Evolutionary conservation across 2,888 invertebrate species (phyloP).

Genomic region (Harmothoe impar): DNA sequence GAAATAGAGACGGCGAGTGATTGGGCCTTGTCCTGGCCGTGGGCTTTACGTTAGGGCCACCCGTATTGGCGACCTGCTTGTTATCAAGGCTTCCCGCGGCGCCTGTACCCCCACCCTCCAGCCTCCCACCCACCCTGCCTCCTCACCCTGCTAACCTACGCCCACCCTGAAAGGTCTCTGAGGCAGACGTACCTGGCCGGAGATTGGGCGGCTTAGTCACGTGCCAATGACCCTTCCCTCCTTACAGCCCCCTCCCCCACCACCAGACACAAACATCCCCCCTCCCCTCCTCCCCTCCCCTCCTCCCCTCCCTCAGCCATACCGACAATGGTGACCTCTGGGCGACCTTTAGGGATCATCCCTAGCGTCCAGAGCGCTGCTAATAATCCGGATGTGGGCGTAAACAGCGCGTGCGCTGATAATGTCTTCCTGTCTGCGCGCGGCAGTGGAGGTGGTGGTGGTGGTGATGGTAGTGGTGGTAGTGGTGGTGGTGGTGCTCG

Average conservation of each 20-base stretch:
- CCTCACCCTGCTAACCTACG: neutral
- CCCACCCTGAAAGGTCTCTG: constrained; percentile 5
- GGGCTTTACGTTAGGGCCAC: constrained; percentile 23
- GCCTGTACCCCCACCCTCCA: neutral
- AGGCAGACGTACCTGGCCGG: neutral
- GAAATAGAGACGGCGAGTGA: constrained; percentile 43
- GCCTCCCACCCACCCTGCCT: neutral
- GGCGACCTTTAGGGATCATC: constrained; percentile 46
- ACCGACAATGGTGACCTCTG: neutral
- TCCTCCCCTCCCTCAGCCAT: neutral
- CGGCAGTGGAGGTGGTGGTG: neutral
- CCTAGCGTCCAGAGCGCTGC: constrained; percentile 19
- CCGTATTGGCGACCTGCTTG: constrained; percentile 4
- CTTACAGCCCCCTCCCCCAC: neutral
- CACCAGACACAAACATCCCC: too few species aligned
- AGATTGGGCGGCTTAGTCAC: neutral
- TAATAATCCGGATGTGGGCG: constrained; percentile 52
- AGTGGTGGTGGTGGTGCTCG: neutral
- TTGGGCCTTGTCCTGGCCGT: constrained; percentile 37
- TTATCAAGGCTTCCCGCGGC: constrained; percentile 39
- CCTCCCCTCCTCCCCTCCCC: neutral
- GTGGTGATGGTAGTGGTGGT: neutral
- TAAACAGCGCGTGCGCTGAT: constrained; percentile 55
- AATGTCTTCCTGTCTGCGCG: constrained; percentile 43
- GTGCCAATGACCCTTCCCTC: neutral